These are phyloP conservation scores for Chloropsis cyanopogon DNA, from an alignment of 2,113 vertebrate species.

Conservation along the genomic window DNA sequence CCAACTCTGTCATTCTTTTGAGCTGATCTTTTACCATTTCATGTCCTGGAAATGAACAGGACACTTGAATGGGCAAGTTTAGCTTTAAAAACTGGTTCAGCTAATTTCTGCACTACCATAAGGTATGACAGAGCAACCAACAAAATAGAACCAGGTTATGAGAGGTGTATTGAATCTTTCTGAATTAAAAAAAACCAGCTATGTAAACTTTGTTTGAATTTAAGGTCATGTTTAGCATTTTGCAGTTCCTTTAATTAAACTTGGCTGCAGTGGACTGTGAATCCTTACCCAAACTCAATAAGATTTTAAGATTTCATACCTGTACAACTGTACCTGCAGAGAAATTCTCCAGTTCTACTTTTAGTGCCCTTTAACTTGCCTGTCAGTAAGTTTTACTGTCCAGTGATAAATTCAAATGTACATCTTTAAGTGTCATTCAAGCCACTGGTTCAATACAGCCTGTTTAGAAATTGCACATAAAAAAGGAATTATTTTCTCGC, in stretches of 20 bases:
- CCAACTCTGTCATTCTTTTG: neutral
- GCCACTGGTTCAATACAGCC: neutral
- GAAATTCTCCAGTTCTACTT: neutral
- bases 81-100: neutral
- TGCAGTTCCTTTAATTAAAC: neutral
- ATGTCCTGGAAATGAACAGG: neutral
- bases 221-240: neutral
- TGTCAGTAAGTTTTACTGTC: neutral
- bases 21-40: neutral
- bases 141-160: neutral
- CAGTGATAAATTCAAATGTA: neutral
- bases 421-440: neutral
- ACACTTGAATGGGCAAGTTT: neutral
- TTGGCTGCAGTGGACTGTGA: neutral
- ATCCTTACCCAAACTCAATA: neutral
- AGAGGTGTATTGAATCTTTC: neutral
- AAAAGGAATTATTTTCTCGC: neutral
- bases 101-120: neutral
- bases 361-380: neutral
- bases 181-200: neutral
- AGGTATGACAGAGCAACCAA: neutral
- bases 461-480: neutral
- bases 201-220: neutral
- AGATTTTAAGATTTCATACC: neutral
- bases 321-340: neutral